A percentile compares a stretch with the other conserved stretches of the same genome.
These are phyloP conservation scores for Marcusenius ussheri DNA, from an alignment of 2,113 vertebrate genomes.

Conservation along the genomic window DNA sequence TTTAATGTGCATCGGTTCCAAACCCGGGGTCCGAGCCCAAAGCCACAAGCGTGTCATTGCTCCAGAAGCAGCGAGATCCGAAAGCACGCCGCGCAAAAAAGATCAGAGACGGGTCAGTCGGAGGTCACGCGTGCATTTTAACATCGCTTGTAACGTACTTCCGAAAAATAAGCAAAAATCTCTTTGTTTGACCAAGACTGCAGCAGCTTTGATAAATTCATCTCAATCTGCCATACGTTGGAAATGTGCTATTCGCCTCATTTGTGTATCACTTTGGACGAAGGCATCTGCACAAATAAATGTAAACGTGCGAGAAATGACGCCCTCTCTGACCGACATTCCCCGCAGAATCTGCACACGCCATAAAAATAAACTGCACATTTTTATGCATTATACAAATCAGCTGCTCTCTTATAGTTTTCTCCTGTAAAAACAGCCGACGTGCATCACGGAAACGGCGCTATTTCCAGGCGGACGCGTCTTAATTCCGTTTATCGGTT, in stretches of 20 bases:
- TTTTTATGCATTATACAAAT: background rate
- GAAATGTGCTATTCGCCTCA: background rate
- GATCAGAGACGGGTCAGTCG: background rate
- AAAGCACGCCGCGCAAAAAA: background rate
- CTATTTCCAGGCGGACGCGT: background rate
- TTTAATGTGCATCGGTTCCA: background rate
- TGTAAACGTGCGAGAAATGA: background rate
- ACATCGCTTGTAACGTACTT: background rate
- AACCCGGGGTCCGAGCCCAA: background rate
- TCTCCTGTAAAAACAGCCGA: background rate
- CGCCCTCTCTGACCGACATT: background rate
- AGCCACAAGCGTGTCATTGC: background rate
- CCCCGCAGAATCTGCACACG: background rate
- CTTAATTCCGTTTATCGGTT: background rate
- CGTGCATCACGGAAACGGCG: background rate
- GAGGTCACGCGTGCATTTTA: background rate
- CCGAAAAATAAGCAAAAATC: background rate
- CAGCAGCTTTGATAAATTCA: background rate
- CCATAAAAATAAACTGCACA: background rate
- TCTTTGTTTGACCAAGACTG: background rate
- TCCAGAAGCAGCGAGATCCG: background rate
- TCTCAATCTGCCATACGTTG: background rate
- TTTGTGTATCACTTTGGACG: background rate
- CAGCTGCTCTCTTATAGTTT: background rate
- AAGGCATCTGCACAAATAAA: background rate